Percentiles rank a stretch among this genome's conserved stretches.
Evolutionary conservation across 2,113 vertebrate genomes (phyloP).

Genomic region (Stegastes partitus): DNA sequence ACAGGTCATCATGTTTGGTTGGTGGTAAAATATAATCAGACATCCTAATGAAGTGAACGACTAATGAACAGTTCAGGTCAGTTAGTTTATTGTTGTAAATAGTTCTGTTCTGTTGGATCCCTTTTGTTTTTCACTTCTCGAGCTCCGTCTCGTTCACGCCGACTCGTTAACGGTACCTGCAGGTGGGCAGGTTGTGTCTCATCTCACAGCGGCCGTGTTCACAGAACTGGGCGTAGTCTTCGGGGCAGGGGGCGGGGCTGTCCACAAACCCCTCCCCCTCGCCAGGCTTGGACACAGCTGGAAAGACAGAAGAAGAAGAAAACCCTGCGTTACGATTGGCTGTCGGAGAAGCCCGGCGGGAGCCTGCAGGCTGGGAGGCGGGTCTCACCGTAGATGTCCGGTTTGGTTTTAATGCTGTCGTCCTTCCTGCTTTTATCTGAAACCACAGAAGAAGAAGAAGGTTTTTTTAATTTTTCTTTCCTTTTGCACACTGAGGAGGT

Average conservation of each 20-base stretch:
- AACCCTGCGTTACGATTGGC: conserved; percentile 29
- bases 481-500: no score
- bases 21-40: no score
- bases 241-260: conserved; percentile 90
- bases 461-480: no score
- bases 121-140: no score
- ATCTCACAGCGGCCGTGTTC: conserved; percentile 97
- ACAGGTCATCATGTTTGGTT: no score
- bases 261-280: conserved; percentile 90
- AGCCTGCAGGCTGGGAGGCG: neutral
- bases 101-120: no score
- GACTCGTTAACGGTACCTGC: no score
- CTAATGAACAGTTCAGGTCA: no score
- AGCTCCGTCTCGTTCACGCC: no score
- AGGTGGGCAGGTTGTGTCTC: conserved; percentile 92
- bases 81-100: no score
- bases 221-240: conserved; percentile 92
- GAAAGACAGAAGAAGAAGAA: neutral
- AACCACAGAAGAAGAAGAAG: conserved; percentile 51
- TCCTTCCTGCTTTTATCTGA: conserved; percentile 83
- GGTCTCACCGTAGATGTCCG: conserved; percentile 75
- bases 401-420: conserved; percentile 73
- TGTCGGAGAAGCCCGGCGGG: neutral
- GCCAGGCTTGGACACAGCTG: conserved; percentile 90
- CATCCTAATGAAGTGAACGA: no score